Base-by-base conservation (phyloP, 2,113 vertebrate species). In the Campylomormyrus tamandua region DNA sequence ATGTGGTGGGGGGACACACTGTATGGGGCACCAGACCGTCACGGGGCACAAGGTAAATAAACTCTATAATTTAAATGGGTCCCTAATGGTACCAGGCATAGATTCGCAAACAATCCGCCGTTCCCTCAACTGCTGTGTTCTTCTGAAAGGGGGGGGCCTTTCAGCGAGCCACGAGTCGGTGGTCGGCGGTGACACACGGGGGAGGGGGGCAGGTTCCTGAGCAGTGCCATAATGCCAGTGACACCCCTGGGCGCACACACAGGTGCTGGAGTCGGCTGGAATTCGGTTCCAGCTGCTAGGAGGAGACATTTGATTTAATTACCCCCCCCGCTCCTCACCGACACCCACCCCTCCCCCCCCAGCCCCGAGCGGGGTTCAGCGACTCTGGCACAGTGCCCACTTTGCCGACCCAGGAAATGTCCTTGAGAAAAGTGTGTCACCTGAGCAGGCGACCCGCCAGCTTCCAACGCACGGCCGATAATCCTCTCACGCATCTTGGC, bases 231-330 rank as follows among this genome's bases (percentile, higher is more conserved):
- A 77, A 42, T 42, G 35, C 15, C 74, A 35, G 13, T 42, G 35
- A 77, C 74, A 77, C 74, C 74, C 91, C 62, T 87, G 90, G 66
- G 27, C 89, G 88, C 93, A 48, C 96, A 88, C 94, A 53, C 96
- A 97, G 96, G 96, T 96, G 96, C 96, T 94, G 92, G 90, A 84
- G 88, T 94, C 95, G 95, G 95, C 95, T 96, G 95, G 93, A 97
- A 95, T 85, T 91, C 66, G 92, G 91, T 93, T 96, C 96, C 95
- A 96, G 96, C 95, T 96, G 96, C 95, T 92, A 91, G 85, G 90
- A 90, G 94, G 96, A 94, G 93, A 92, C 93, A 95, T 70, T 93
- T 93, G 9, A 87, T 17, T 94, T 90, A 94, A 96, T 95, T 92
- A 95, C 88, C 9, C 11, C 48, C 48, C 10, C 52, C 49, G 3